A percentile compares a stretch with the other conserved stretches of the same genome.
These are phyloP conservation scores for Tauraco hartlaubi DNA, from an alignment of 2,797 vertebrate species.

Conservation along the genomic window DNA sequence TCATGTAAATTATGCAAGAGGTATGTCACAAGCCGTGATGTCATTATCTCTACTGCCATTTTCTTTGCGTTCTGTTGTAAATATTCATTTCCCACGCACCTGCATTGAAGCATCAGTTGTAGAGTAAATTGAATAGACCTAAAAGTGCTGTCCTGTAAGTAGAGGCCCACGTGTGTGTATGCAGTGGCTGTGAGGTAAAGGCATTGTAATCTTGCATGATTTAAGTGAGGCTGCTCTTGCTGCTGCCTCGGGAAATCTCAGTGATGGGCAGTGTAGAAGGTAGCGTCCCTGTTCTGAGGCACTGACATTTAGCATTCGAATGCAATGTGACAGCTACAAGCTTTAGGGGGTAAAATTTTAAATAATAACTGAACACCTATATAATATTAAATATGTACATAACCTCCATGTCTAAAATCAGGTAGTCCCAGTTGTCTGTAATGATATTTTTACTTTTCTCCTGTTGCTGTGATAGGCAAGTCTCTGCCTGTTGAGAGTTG, in stretches of 20 bases:
- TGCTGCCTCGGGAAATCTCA: neutral
- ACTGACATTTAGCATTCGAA: neutral
- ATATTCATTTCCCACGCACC: neutral
- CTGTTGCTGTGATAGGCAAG: neutral
- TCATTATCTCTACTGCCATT: neutral
- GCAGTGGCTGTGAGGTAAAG: neutral
- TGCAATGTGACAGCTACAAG: neutral
- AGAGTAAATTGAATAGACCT: neutral
- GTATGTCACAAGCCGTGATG: neutral
- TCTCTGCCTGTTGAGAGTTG: neutral
- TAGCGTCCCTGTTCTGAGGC: neutral
- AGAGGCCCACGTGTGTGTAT: rapidly evolving
- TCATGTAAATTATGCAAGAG: neutral
- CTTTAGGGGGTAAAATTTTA: neutral
- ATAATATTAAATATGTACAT: neutral
- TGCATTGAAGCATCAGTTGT: neutral
- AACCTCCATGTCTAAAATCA: neutral
- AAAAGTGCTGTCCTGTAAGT: neutral
- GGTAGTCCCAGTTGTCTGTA: neutral
- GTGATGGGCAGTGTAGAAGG: neutral
- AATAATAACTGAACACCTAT: neutral
- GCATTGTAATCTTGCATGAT: neutral
- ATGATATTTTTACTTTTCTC: neutral
- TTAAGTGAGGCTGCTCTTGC: neutral
- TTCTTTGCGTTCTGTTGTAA: neutral